Conservation (phyloP, 2,797 vertebrate species). For the Urocyon cinereoargenteus region DNA sequence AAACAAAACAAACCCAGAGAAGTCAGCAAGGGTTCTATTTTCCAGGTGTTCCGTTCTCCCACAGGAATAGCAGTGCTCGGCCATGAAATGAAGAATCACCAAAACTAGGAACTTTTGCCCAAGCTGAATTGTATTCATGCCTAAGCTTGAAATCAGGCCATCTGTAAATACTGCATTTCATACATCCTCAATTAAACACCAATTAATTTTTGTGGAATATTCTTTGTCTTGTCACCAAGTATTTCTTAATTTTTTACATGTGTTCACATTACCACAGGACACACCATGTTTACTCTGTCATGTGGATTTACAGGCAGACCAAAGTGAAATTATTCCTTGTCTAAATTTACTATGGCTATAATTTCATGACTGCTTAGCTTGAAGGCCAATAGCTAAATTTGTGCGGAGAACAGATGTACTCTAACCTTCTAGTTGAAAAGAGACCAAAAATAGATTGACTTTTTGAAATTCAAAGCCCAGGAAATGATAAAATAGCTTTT, state of each 20-base stretch:
- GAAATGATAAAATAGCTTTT: conserved; percentile 69
- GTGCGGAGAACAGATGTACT: conserved; percentile 78
- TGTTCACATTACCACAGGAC: conserved; percentile 72
- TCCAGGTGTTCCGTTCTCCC: conserved; percentile 33
- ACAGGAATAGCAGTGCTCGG: background rate
- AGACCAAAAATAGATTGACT: conserved; percentile 68
- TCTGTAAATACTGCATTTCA: conserved; percentile 26
- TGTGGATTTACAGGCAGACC: conserved; percentile 76
- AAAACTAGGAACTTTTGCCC: background rate
- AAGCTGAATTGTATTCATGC: conserved; percentile 32
- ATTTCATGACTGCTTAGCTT: conserved; percentile 70
- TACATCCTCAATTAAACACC: conserved; percentile 61
- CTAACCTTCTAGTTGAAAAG: conserved; percentile 71
- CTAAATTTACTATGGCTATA: conserved; percentile 77
- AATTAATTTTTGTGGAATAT: conserved; percentile 72
- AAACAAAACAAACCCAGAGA: background rate
- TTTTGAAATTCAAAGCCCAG: conserved; percentile 76
- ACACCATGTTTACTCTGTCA: conserved; percentile 72
- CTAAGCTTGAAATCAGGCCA: background rate
- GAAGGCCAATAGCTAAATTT: conserved; percentile 71
- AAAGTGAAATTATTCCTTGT: conserved; percentile 71
- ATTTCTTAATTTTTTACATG: conserved; percentile 81
- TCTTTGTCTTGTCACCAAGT: conserved; percentile 79
- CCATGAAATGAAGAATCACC: background rate
- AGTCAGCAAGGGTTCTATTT: background rate